Percentiles rank a stretch among this genome's conserved stretches.
phyloP scores from a whole-genome alignment of 2,797 vertebrate genomes.

The Malacoraja senta region DNA sequence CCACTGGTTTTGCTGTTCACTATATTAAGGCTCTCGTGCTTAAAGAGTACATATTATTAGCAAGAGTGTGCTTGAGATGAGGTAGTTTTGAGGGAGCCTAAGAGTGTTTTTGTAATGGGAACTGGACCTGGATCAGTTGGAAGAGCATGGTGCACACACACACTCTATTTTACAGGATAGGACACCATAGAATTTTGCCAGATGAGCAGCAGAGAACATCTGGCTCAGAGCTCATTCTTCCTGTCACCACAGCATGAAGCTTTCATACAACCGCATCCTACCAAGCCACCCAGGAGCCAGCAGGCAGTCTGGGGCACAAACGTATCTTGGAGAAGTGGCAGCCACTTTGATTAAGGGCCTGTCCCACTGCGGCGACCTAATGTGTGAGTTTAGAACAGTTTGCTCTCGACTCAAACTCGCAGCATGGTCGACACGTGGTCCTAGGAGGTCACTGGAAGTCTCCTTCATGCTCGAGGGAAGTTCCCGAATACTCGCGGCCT shows the following conservation, averaged over 20 bases:
- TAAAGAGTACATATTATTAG: no score
- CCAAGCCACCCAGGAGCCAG: not conserved
- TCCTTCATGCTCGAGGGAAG: no score
- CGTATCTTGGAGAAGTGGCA: not conserved
- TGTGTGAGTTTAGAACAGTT: no score
- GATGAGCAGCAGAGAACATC: conserved; percentile 8
- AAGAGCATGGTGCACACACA: not conserved
- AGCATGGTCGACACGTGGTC: no score
- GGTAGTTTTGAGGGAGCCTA: not conserved
- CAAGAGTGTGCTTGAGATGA: not conserved
- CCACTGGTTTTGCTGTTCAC: not conserved
- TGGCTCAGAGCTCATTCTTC: not conserved
- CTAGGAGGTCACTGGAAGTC: no score
- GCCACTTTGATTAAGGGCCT: not conserved
- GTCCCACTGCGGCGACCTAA: no score
- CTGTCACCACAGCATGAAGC: conserved; percentile 15
- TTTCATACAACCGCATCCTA: conserved; percentile 32
- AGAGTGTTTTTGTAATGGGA: not conserved
- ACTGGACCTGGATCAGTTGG: not conserved
- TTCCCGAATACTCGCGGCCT: no score
- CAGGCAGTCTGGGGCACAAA: not conserved
- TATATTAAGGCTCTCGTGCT: no score
- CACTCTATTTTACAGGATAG: not conserved
- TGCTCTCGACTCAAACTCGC: no score
- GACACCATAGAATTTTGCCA: not conserved